Evolutionary conservation across 2,888 invertebrate species (phyloP).

Genomic region (Podotricha telesiphe): DNA sequence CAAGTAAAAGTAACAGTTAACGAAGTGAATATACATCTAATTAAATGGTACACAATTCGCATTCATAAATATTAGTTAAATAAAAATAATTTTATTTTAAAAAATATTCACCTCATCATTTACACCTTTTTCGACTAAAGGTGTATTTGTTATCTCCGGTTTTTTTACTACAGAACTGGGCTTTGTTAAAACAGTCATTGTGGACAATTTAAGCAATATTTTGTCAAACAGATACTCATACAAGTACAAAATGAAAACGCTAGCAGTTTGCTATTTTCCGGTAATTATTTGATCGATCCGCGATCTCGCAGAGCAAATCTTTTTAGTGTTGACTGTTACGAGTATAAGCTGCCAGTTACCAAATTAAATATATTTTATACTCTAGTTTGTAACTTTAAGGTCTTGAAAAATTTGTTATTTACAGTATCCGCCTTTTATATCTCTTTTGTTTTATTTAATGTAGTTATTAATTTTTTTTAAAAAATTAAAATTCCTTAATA

Average conservation of each 20-base stretch:
- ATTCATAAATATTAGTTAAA: neutral
- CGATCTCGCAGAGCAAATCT: slow-evolving; percentile 9
- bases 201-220: slow-evolving; percentile 44
- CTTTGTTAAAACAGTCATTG: slow-evolving; percentile 92
- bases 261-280: slow-evolving; percentile 14
- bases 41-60: neutral
- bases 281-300: slow-evolving; percentile 25
- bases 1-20: neutral
- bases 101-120: slow-evolving; percentile 62
- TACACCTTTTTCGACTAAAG: slow-evolving; percentile 82
- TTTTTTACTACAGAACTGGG: slow-evolving; percentile 87
- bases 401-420: too few relatives aligned
- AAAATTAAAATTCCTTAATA: too few relatives aligned
- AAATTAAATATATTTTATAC: neutral
- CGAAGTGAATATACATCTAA: too few relatives aligned
- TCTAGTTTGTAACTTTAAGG: too few relatives aligned
- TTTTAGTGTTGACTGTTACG: slow-evolving; percentile 22
- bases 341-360: slow-evolving; percentile 2
- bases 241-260: slow-evolving; percentile 2
- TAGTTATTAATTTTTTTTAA: too few relatives aligned
- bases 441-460: too few relatives aligned
- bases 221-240: neutral
- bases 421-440: too few relatives aligned
- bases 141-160: slow-evolving; percentile 85
- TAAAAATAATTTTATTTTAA: neutral